These are phyloP conservation scores for Euura saliciscinereae DNA, from an alignment of 1,140 invertebrate genomes.

Conservation along the genomic window DNA sequence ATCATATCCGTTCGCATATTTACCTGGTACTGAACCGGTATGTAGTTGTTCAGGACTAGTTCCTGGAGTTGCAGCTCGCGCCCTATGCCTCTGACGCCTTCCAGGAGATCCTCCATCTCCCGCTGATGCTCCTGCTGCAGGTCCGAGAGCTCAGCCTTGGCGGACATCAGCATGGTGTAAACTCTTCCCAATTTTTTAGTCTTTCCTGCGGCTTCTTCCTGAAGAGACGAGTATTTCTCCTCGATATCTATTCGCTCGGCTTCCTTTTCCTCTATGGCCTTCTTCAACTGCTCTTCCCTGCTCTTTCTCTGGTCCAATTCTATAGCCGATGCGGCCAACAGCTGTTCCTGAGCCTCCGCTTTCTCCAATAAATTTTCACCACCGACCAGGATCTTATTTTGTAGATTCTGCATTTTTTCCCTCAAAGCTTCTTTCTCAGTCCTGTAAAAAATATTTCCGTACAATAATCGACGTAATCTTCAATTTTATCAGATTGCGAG, in stretches of 20 bases:
- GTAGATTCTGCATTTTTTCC: slow-evolving; percentile 87
- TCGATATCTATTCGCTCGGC: slow-evolving; percentile 94
- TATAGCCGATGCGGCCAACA: slow-evolving; percentile 88
- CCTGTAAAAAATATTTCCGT: slow-evolving; percentile 50
- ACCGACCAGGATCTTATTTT: slow-evolving; percentile 96
- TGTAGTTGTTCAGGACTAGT: slow-evolving; percentile 84
- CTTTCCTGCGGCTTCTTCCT: slow-evolving; percentile 92
- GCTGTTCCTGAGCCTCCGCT: slow-evolving; percentile 90
- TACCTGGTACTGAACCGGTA: slow-evolving; percentile 89
- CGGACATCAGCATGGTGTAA: slow-evolving; percentile 78
- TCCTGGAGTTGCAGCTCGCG: slow-evolving; percentile 92
- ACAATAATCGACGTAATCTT: background rate
- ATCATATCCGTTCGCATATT: slow-evolving; percentile 15
- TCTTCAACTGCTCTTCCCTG: slow-evolving; percentile 83
- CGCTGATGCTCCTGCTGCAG: slow-evolving; percentile 92
- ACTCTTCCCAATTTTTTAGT: slow-evolving; percentile 93
- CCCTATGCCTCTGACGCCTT: slow-evolving; percentile 88
- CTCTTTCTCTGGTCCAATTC: slow-evolving; percentile 86
- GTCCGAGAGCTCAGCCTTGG: slow-evolving; percentile 87
- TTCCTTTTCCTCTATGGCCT: slow-evolving; percentile 85
- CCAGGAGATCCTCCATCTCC: slow-evolving; percentile 94
- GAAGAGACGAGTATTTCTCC: slow-evolving; percentile 92
- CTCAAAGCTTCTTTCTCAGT: slow-evolving; percentile 79
- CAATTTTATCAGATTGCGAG: background rate
- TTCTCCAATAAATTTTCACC: slow-evolving; percentile 98